Percentiles rank a stretch among this genome's conserved stretches.
Conservation (phyloP, 2,888 invertebrate genomes). For the Drosophila setosimentum region DNA sequence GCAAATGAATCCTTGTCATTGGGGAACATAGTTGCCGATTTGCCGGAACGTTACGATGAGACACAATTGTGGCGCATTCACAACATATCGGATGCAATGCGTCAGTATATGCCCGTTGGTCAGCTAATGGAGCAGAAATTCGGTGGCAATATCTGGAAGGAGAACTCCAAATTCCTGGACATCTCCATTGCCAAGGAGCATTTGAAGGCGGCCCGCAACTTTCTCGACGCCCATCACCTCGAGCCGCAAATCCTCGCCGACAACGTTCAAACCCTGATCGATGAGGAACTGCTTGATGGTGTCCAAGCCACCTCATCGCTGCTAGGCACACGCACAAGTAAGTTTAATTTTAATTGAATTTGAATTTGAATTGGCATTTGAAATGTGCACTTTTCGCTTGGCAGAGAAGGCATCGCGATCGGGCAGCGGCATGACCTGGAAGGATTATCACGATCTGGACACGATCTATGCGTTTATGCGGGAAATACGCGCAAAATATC, state of each 20-base stretch:
- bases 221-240: conserved; percentile 88
- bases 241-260: conserved; percentile 88
- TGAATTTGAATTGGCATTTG: neutral
- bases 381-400: neutral
- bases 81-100: conserved; percentile 78
- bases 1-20: conserved; percentile 11
- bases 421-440: conserved; percentile 88
- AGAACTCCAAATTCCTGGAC: conserved; percentile 86
- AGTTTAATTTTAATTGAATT: conserved; percentile 43
- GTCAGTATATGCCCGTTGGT: conserved; percentile 64
- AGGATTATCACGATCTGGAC: conserved; percentile 89
- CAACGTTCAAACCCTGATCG: conserved; percentile 91
- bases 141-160: conserved; percentile 84
- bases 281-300: conserved; percentile 88
- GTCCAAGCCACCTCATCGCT: conserved; percentile 83
- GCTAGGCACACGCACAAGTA: conserved; percentile 86
- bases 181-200: conserved; percentile 89
- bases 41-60: conserved; percentile 81
- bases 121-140: conserved; percentile 78
- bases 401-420: conserved; percentile 72
- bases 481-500: conserved; percentile 89
- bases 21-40: conserved; percentile 48
- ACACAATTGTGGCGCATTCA: conserved; percentile 83
- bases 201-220: conserved; percentile 87
- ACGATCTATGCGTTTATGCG: conserved; percentile 90